Evolutionary conservation across 1,140 invertebrate genomes (phyloP), one percentile per base, ranked within the genome.

Genomic region (Drosophila tsacasi): DNA sequence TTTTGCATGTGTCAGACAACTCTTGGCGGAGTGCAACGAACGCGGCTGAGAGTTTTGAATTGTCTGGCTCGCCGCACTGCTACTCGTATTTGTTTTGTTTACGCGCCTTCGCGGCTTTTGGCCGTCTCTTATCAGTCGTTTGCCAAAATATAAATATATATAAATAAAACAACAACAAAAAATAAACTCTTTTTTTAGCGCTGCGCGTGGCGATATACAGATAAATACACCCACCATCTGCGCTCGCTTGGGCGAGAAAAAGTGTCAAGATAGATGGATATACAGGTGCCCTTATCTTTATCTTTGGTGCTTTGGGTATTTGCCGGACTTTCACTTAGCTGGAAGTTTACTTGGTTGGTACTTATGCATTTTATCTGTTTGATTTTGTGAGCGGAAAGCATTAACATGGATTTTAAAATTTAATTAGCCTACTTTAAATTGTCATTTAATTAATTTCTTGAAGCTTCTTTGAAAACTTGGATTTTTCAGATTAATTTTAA

Each of bases 1-100:
- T 50, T 81, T 73, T 57, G 37, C 62, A 55, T 73, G 52, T 76
- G 58, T 82, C 66, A 71, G 75, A 65, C 79, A 81, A 67, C 59
- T 75, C 47, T 73, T 60, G 66, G 60, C 52, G 42, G 83, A 73
- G 83, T 86, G 83, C 83, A 86, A 86, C 68, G 83, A 86, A 86
- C 83, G 83, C 64, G 52, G 77, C 40, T 39, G 23, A 25, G 50
- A 62, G 49, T 42, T 40, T 46, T 39, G 69, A 50, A 30, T 40
- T 49, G 42, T 47, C 27, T 35, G 49, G 49, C 12, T 6, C 19
- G 12, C 32, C 19, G 35, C 4, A n/a, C 46, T 49, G 62, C 44
- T 52, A 49, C 40, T 79, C 52, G 32, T 84, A 83, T 87, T 87
- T 87, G 80, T 84, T 89, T 90, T 87, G 69, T 84, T 86, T 80